Conservation (phyloP, 2,113 vertebrate genomes). For the Pachycephala philippinensis region DNA sequence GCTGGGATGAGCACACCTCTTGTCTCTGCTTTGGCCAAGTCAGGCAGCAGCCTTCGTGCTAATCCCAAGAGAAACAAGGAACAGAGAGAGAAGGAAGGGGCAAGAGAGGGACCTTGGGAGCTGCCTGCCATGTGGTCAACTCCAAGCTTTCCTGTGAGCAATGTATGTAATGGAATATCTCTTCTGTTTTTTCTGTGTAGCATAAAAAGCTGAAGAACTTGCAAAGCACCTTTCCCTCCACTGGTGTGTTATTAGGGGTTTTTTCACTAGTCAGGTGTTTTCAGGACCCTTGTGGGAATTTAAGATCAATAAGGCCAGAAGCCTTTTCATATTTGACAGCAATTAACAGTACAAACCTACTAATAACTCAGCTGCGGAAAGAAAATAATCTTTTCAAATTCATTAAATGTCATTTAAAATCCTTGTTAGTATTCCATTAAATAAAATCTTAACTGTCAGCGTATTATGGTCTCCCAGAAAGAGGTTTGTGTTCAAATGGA, state of each 20-base stretch:
- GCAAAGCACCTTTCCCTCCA: neutral
- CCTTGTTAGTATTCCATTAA: too few relatives aligned
- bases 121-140: neutral
- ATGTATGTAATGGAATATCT: neutral
- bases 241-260: fast-evolving
- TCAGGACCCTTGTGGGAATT: neutral
- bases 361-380: too few relatives aligned
- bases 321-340: fast-evolving
- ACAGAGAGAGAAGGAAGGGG: neutral
- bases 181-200: neutral
- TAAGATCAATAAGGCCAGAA: neutral
- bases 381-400: too few relatives aligned
- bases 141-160: neutral
- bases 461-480: too few relatives aligned
- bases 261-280: neutral
- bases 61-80: neutral
- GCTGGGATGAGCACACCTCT: too few relatives aligned
- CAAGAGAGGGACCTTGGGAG: neutral
- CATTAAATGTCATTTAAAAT: too few relatives aligned
- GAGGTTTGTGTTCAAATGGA: neutral
- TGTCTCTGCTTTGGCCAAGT: neutral
- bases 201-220: neutral
- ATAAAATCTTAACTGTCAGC: too few relatives aligned
- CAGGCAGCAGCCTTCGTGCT: neutral
- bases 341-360: neutral